phyloP scores from a whole-genome alignment of 2,888 invertebrate species.

The Camponotus fellah region DNA sequence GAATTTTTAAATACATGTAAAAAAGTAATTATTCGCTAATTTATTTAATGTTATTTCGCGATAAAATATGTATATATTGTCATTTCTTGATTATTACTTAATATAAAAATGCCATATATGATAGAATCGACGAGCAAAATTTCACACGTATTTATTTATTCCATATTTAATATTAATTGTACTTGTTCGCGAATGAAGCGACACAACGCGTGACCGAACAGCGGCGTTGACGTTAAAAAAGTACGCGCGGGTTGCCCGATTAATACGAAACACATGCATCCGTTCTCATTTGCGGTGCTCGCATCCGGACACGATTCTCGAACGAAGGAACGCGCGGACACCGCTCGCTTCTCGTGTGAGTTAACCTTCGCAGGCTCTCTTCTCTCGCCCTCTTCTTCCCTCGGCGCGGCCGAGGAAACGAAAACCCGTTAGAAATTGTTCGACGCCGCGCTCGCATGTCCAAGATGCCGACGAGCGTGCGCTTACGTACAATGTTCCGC shows the following conservation, averaged over 20 bases:
- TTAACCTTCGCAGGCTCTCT: conserved; percentile 24
- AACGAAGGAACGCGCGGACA: not conserved
- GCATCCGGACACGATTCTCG: conserved; percentile 13
- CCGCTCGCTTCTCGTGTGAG: not conserved
- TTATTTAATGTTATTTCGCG: not conserved
- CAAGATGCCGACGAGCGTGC: conserved; percentile 31
- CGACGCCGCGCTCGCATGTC: conserved; percentile 64
- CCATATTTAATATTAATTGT: not conserved
- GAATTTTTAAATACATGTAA: not conserved
- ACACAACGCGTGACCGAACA: not conserved
- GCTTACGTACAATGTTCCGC: no score
- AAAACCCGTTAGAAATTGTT: conserved; percentile 77
- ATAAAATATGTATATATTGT: not conserved
- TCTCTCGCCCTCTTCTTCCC: conserved; percentile 1
- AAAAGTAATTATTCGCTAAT: not conserved
- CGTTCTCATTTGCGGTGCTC: conserved; percentile 34
- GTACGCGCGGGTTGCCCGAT: conserved; percentile 12
- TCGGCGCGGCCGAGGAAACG: conserved; percentile 57
- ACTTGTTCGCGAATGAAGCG: conserved; percentile 12
- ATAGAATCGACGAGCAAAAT: not conserved
- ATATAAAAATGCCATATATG: no score
- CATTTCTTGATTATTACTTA: not conserved
- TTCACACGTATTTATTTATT: not conserved
- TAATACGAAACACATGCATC: conserved; percentile 51
- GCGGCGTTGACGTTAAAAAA: conserved; percentile 7